Conservation (phyloP, 2,113 vertebrate species). For the Aptenodytes patagonicus region DNA sequence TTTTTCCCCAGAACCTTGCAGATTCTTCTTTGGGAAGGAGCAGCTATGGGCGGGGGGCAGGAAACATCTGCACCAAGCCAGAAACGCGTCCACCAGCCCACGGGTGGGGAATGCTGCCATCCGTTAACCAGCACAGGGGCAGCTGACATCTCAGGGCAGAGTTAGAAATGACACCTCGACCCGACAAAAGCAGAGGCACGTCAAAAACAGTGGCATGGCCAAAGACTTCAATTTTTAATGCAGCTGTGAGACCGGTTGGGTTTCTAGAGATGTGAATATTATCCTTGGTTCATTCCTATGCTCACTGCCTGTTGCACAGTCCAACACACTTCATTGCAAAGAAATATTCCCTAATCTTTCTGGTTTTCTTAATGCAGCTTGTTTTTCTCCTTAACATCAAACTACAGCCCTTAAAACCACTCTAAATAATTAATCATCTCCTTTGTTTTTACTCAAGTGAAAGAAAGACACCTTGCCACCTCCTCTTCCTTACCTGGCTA, state of each 20-base stretch:
- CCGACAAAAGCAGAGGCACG: not conserved
- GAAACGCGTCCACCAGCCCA: not conserved
- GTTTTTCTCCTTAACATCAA: not conserved
- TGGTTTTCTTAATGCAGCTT: not conserved
- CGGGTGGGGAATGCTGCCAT: rapidly evolving
- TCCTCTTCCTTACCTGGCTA: not conserved
- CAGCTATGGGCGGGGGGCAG: not conserved
- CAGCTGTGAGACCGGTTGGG: not conserved
- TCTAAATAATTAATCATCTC: not conserved
- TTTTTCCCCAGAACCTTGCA: not conserved
- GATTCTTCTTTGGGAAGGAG: not conserved
- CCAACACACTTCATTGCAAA: not conserved
- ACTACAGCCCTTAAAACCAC: not conserved
- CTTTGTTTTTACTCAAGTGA: not conserved
- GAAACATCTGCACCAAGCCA: not conserved
- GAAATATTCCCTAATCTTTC: not conserved
- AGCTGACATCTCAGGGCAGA: not conserved
- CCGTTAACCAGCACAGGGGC: not conserved
- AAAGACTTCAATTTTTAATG: not conserved
- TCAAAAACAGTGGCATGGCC: not conserved
- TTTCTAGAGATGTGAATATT: not conserved
- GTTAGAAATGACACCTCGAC: not conserved
- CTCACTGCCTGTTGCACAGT: not conserved
- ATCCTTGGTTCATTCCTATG: not conserved
- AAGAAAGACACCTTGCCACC: not conserved